A percentile compares a stretch with the other conserved stretches of the same genome.
These are phyloP conservation scores for Gymnobelideus leadbeateri DNA, from an alignment of 2,113 vertebrate species.

Conservation along the genomic window DNA sequence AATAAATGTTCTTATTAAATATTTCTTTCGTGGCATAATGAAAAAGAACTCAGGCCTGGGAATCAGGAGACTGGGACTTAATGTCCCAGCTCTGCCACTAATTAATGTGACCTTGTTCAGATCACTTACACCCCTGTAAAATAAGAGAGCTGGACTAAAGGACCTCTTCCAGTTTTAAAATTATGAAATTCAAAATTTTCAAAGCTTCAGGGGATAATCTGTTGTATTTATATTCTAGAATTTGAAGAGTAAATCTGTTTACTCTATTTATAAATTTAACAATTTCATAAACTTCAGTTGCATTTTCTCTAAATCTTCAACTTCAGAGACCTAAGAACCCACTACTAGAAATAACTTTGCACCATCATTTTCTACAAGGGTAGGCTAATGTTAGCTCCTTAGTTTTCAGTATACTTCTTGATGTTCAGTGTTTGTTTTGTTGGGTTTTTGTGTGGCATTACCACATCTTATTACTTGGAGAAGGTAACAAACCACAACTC, in stretches of 20 bases:
- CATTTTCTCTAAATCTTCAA: neutral
- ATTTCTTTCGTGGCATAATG: conserved; percentile 3
- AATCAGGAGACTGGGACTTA: neutral
- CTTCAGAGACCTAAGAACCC: neutral
- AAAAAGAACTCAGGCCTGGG: neutral
- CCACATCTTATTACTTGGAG: neutral
- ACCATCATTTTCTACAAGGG: neutral
- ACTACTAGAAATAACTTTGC: neutral
- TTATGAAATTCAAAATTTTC: neutral
- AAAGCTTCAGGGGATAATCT: neutral
- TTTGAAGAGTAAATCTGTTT: neutral
- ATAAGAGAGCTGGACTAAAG: neutral
- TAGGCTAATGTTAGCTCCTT: neutral
- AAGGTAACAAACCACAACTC: neutral
- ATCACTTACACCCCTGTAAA: neutral
- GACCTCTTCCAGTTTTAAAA: neutral
- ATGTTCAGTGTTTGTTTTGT: neutral
- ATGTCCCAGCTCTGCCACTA: neutral
- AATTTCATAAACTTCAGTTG: neutral
- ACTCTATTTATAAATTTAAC: neutral
- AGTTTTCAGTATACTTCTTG: neutral
- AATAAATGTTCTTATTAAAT: neutral
- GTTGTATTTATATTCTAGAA: neutral
- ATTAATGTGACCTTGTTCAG: neutral
- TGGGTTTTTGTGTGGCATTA: neutral